A percentile compares a stretch with the other conserved stretches of the same genome.
Evolutionary conservation across 2,797 vertebrate species (phyloP).

Genomic region (Pristis pectinata): DNA sequence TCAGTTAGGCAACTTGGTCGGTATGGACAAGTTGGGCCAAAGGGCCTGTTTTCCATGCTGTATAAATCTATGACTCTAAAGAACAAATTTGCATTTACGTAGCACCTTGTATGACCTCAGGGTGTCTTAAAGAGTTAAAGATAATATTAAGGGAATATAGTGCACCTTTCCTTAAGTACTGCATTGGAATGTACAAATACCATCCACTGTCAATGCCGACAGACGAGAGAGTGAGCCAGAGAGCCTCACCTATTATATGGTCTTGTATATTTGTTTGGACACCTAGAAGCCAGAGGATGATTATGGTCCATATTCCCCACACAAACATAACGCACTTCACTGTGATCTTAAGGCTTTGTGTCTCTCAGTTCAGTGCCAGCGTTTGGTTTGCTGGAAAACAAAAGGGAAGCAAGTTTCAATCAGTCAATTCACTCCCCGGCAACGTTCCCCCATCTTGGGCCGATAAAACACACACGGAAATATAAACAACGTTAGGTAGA

Average conservation of each 20-base stretch:
- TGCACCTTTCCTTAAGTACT: not conserved
- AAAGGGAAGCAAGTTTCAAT: not conserved
- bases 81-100: not conserved
- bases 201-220: not conserved
- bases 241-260: not conserved
- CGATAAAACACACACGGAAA: not conserved
- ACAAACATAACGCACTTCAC: not conserved
- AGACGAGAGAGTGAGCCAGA: not conserved
- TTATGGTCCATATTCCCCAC: not conserved
- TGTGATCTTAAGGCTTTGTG: not conserved
- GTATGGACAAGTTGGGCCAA: no score
- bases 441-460: not conserved
- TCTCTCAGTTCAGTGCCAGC: not conserved
- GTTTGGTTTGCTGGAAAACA: not conserved
- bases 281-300: not conserved
- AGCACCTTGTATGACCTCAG: not conserved
- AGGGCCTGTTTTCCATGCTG: no score
- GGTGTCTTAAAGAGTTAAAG: no score
- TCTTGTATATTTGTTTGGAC: not conserved
- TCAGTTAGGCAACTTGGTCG: no score
- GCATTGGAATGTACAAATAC: not conserved
- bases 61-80: not conserved
- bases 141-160: no score
- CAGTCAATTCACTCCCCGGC: not conserved
- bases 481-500: no score